Evolutionary conservation across 2,888 invertebrate species (phyloP).

Genomic region (Synanthedon formicaeformis): DNA sequence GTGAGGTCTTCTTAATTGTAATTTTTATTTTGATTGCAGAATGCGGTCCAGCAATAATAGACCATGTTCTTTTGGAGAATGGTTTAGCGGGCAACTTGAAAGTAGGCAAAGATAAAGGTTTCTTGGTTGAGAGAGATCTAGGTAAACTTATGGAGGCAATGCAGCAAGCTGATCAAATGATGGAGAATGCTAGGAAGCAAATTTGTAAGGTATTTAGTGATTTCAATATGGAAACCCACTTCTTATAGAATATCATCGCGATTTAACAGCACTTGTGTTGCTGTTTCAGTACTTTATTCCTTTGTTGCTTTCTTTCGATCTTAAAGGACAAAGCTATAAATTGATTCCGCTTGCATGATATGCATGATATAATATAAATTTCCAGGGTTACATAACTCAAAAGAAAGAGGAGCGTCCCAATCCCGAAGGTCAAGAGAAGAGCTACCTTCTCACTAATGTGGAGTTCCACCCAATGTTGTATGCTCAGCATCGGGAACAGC

Average conservation of each 20-base stretch:
- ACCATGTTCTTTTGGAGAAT: conserved; percentile 84
- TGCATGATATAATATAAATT: no score
- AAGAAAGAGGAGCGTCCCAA: conserved; percentile 80
- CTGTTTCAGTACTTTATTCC: background rate
- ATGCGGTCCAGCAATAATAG: conserved; percentile 92
- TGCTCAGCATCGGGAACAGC: conserved; percentile 74
- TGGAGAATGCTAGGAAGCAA: conserved; percentile 66
- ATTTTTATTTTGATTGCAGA: conserved; percentile 52
- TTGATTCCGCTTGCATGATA: no score
- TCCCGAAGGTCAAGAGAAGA: conserved; percentile 52
- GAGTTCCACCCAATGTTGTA: conserved; percentile 95
- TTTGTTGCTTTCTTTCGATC: no score
- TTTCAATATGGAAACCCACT: background rate
- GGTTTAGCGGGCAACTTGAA: conserved; percentile 74
- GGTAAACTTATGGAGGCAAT: conserved; percentile 75
- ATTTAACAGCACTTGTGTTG: background rate
- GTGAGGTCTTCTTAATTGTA: no score
- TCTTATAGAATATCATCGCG: background rate
- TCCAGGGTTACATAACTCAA: conserved; percentile 86
- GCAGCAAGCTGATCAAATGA: conserved; percentile 74
- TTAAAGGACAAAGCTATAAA: no score
- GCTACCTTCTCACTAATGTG: conserved; percentile 81
- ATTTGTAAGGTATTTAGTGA: conserved; percentile 67
- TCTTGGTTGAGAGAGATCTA: conserved; percentile 73
- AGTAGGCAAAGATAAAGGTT: conserved; percentile 68